A percentile compares a stretch with the other conserved stretches of the same genome.
phyloP scores from a whole-genome alignment of 2,797 vertebrate genomes.

The Artibeus lituratus region DNA sequence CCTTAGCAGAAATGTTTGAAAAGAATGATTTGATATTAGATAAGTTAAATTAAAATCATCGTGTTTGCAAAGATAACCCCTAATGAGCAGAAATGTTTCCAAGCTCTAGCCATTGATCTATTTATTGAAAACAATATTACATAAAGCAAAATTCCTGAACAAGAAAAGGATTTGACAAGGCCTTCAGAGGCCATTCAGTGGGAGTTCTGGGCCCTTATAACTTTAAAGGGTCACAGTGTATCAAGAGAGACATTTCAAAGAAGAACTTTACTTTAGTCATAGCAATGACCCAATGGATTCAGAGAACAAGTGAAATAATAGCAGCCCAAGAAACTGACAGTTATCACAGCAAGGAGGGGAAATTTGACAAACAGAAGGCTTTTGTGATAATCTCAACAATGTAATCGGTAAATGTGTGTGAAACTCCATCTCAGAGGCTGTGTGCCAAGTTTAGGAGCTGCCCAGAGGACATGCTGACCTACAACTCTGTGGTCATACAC shows the following conservation, averaged over 20 bases:
- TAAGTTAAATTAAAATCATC: slow-evolving; percentile 31
- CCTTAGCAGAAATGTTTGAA: slow-evolving; percentile 10
- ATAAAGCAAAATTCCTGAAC: slow-evolving; percentile 34
- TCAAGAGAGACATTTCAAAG: slow-evolving; percentile 37
- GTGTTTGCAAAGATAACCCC: slow-evolving; percentile 7
- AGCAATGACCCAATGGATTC: slow-evolving; percentile 38
- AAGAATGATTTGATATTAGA: not conserved
- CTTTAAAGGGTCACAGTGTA: not conserved
- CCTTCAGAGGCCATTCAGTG: slow-evolving; percentile 9
- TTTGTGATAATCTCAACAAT: slow-evolving; percentile 75
- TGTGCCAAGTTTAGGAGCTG: slow-evolving; percentile 4
- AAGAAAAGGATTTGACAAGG: not conserved
- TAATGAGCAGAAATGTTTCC: not conserved
- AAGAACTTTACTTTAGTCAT: not conserved
- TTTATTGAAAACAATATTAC: slow-evolving; percentile 53
- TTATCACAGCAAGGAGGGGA: slow-evolving; percentile 63
- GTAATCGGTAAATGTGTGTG: slow-evolving; percentile 55
- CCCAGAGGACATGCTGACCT: not conserved
- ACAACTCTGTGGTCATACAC: not conserved
- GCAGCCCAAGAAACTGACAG: slow-evolving; percentile 48
- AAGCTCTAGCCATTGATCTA: not conserved
- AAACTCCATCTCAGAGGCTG: slow-evolving; percentile 38
- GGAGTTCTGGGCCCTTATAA: not conserved
- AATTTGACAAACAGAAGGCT: slow-evolving; percentile 52
- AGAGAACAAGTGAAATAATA: slow-evolving; percentile 45